These are phyloP conservation scores for Apodemus sylvaticus DNA, from an alignment of 2,113 vertebrate species.

Conservation along the genomic window DNA sequence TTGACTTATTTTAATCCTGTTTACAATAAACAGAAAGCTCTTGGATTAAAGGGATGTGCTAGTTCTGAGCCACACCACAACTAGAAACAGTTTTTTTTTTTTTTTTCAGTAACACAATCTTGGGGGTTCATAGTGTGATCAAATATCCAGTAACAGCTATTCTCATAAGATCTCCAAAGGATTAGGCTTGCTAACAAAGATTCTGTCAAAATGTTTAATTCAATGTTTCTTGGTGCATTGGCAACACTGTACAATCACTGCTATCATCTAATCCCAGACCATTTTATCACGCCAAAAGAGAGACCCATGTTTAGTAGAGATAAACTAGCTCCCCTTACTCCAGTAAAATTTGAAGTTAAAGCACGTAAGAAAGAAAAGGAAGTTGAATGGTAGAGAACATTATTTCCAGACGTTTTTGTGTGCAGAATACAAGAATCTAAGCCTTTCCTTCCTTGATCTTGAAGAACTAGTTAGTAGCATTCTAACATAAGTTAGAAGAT, in stretches of 20 bases:
- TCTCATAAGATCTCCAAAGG: background rate
- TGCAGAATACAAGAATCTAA: slow-evolving; percentile 5
- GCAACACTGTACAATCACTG: background rate
- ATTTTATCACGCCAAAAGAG: slow-evolving; percentile 19
- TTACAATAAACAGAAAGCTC: too few species aligned
- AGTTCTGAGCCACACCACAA: too few species aligned
- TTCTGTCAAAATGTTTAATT: background rate
- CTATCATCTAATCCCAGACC: background rate
- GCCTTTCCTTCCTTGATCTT: background rate
- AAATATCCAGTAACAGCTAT: too few species aligned
- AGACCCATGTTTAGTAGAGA: background rate
- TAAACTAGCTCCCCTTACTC: background rate
- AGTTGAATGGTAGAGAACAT: background rate
- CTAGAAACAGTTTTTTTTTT: too few species aligned
- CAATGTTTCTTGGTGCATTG: background rate
- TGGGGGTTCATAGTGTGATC: too few species aligned
- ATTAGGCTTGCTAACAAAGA: background rate
- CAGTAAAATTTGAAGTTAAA: background rate
- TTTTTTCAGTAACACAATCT: too few species aligned
- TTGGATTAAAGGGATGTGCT: too few species aligned
- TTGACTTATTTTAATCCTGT: too few species aligned
- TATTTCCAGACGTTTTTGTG: background rate
- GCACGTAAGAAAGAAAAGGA: background rate
- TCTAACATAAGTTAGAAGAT: background rate
- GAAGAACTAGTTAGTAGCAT: slow-evolving; percentile 3